These are phyloP conservation scores for Illadopsis cleaveri DNA, from an alignment of 2,113 vertebrate genomes.

Conservation along the genomic window DNA sequence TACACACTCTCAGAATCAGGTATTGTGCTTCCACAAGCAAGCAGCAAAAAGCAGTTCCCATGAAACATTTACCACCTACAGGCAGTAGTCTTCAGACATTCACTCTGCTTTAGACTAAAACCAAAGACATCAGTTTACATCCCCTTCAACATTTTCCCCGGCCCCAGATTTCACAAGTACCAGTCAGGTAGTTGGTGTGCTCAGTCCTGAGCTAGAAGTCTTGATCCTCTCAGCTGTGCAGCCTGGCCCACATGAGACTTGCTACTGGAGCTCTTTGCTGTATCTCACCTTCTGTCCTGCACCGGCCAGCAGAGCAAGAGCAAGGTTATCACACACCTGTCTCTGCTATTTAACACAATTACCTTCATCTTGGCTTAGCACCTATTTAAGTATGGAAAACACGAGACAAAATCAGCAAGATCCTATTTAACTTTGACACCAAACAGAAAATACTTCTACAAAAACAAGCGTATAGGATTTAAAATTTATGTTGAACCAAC, in stretches of 20 bases:
- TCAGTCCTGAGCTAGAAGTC: background rate
- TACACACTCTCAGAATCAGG: background rate
- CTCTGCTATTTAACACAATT: background rate
- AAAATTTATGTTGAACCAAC: background rate
- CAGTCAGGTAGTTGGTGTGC: background rate
- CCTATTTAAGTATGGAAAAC: background rate
- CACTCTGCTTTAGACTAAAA: background rate
- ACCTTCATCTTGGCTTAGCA: background rate
- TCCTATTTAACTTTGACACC: background rate
- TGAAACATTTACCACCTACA: background rate
- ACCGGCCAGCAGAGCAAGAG: accelerated
- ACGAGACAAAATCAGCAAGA: background rate
- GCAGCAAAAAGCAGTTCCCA: background rate
- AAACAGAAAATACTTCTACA: background rate
- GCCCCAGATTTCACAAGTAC: background rate
- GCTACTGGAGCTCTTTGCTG: background rate
- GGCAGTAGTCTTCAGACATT: background rate
- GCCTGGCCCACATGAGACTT: background rate
- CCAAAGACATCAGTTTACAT: background rate
- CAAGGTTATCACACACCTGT: accelerated
- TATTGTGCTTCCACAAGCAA: background rate
- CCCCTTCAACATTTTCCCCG: background rate
- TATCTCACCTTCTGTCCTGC: background rate
- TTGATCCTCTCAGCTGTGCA: background rate
- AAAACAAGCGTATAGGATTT: background rate